Conservation (phyloP, 2,888 invertebrate species). For the Cryptosula pallasiana region DNA sequence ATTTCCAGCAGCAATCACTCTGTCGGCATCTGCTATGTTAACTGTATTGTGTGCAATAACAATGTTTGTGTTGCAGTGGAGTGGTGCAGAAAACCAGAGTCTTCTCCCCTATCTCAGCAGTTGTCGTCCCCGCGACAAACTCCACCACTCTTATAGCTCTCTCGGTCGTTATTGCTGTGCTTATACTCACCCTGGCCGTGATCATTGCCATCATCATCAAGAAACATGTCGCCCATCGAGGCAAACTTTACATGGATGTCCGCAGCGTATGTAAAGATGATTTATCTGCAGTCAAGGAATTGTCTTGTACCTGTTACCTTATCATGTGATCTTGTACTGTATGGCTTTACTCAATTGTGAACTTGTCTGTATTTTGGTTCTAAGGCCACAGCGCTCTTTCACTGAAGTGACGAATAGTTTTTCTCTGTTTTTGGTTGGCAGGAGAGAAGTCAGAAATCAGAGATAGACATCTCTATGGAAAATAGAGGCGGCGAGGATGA, state of each 20-base stretch:
- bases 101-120: not conserved
- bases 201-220: not conserved
- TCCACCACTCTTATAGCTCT: not conserved
- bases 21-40: too few species aligned
- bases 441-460: constrained; percentile 19
- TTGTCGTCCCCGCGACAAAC: not conserved
- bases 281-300: too few species aligned
- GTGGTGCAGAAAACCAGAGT: not conserved
- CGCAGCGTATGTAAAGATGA: not conserved
- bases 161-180: not conserved
- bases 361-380: too few species aligned
- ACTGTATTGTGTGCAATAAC: too few species aligned
- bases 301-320: too few species aligned
- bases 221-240: not conserved
- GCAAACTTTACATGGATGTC: constrained; percentile 6
- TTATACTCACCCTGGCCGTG: not conserved
- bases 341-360: too few species aligned
- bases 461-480: not conserved
- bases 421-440: too few species aligned
- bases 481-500: not conserved
- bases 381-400: too few species aligned
- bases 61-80: not conserved
- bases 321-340: too few species aligned
- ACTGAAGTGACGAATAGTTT: too few species aligned
- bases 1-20: too few species aligned